phyloP scores from a whole-genome alignment of 1,140 invertebrate genomes.

The Pollicipes pollicipes region DNA sequence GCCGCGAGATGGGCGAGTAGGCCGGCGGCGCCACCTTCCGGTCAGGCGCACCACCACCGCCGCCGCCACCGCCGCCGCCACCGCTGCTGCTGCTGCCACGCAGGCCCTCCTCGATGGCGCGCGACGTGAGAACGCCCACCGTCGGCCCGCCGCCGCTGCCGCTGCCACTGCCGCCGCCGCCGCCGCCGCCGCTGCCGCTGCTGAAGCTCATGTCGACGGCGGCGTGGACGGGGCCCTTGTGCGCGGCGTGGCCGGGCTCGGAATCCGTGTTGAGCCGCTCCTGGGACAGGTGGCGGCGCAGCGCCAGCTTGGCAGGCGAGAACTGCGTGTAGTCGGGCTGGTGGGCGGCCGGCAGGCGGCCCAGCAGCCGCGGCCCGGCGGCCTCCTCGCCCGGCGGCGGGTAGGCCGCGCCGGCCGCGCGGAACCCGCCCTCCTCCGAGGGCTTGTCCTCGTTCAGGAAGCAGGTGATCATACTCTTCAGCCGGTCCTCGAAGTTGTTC shows the following conservation, averaged over 20 bases:
- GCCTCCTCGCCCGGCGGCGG: constrained; percentile 8
- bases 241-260: constrained; percentile 2
- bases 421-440: neutral
- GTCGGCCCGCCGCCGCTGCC: constrained; percentile 16
- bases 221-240: constrained; percentile 46
- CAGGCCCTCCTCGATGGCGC: constrained; percentile 9
- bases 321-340: constrained; percentile 37
- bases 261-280: constrained; percentile 30
- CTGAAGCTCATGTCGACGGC: constrained; percentile 60
- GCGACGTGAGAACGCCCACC: constrained; percentile 5
- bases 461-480: constrained; percentile 79
- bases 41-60: constrained; percentile 14
- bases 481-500: constrained; percentile 72
- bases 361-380: constrained; percentile 11
- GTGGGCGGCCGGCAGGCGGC: constrained; percentile 10
- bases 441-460: constrained; percentile 59
- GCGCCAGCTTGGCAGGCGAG: constrained; percentile 63
- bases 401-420: constrained; percentile 11
- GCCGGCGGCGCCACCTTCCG: constrained; percentile 16
- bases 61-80: no score
- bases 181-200: no score
- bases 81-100: constrained; percentile 12
- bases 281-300: constrained; percentile 58
- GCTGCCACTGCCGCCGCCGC: no score
- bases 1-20: constrained; percentile 53